Base-by-base conservation (phyloP, 2,888 invertebrate genomes). In the Erebia palarica region DNA sequence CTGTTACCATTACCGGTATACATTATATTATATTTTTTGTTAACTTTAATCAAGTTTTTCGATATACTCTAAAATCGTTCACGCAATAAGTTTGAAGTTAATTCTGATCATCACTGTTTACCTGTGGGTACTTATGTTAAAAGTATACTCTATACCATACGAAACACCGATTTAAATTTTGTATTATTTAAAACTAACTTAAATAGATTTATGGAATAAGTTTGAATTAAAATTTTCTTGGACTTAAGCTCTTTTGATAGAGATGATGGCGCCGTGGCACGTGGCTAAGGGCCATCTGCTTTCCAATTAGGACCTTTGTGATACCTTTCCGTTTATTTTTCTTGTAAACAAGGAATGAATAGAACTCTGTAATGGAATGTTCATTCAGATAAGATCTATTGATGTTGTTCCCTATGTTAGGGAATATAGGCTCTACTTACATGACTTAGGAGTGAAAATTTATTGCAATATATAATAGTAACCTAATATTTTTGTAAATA, bases 221-320 rank as follows among this genome's bases (percentile, higher is more conserved):
- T 72, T 72, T 65, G 11, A 18, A 47, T 57, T 27, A 49, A 16
- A 49, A 21, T 21, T 47, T 27, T 61, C 21, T 36, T 36, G 59
- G 8, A 44, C 14, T 44, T 65, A 63, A 55, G 70, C 13, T 71
- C 75, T 74, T 76, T 75, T 75, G 77, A 58, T 14, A 49, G 18
- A 13, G 10, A 27, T 18, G 42, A 59, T 80, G 82, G 82, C 80
- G 80, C 79, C 78, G 68, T 65, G 83, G 87, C 87, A 87, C 88
- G 88, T 84, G 88, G 80, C 73, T 76, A 76, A 77, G 75, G 79
- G 73, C 80, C 89, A 88, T 86, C 88, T 88, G 89, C 84, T 79
- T 81, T 78, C 78, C 84, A 86, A 88, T 87, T 86, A 86, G 82
- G 77, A 75, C 72, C 78, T 77, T 79, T 79, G 77, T 77, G 75